Evolutionary conservation across 2,888 invertebrate genomes (phyloP).

Genomic region (Sympetrum striolatum): DNA sequence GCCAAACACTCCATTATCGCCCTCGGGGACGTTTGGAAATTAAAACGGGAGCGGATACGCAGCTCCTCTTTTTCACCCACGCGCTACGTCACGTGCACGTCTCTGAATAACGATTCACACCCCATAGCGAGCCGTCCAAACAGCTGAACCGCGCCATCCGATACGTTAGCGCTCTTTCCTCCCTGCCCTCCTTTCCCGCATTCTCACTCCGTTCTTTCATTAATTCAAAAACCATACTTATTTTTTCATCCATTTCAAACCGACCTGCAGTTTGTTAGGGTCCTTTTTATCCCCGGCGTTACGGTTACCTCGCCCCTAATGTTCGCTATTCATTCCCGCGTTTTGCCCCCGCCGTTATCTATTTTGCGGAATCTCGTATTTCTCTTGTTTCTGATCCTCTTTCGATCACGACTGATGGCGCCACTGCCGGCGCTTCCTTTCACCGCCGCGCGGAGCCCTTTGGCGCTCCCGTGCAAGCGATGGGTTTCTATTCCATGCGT

Average conservation of each 20-base stretch:
- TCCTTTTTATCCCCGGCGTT: not conserved
- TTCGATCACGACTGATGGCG: no score
- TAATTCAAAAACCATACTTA: not conserved
- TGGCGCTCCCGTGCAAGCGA: no score
- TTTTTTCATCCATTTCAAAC: not conserved
- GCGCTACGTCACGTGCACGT: not conserved
- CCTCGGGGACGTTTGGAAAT: not conserved
- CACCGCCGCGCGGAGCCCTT: no score
- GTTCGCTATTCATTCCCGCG: not conserved
- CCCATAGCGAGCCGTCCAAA: not conserved
- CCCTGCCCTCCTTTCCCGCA: not conserved
- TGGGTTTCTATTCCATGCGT: no score
- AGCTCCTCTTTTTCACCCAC: not conserved
- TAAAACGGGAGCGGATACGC: not conserved
- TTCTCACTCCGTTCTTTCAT: not conserved
- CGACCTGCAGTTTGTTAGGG: not conserved
- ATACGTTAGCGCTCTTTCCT: not conserved
- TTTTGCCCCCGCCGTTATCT: not conserved
- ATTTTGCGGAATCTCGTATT: not conserved
- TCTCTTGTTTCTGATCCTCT: not conserved
- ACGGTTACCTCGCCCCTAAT: not conserved
- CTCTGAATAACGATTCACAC: not conserved
- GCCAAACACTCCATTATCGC: not conserved
- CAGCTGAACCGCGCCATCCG: not conserved
- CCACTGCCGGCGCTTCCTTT: no score